Base-by-base conservation (phyloP, 2,888 invertebrate species). In the Heteromurus nitidus region DNA sequence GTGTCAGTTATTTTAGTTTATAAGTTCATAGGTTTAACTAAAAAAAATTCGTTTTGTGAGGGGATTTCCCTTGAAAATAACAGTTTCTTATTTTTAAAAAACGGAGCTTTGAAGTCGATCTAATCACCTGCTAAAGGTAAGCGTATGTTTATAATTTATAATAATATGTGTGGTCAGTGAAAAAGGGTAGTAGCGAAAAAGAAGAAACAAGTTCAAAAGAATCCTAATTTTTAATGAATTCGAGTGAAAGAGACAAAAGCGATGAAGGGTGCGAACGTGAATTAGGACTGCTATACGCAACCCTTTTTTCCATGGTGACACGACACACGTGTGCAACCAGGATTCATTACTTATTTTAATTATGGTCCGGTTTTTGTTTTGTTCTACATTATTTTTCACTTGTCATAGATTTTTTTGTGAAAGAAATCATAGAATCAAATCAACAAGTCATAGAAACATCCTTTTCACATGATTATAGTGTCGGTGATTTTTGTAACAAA, bases 111-210 rank as follows among this genome's bases (percentile, higher is more conserved):
- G 80, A 73, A 80, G 80, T 73, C 73, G 72, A 80, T 73, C 80
- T 80, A 80, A 80, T 73, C 80, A 80, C 80, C 80, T 80, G 80
- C 80, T 50, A 80, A 80, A 73, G 80, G 80, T 80, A 80, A 80
- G 80, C 24, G n/a, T 16, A n/a, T 22, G 24, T 53, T 22, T 53
- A n/a, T n/a, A n/a, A n/a, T n/a, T n/a, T n/a, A n/a, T n/a, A n/a
- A n/a, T n/a, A n/a, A n/a, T 53, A 13, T 47, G 47, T 47, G 47
- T 47, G 13, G 47, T 47, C 13, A 36, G 36, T 13, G 7, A n/a
- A n/a, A n/a, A n/a, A n/a, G n/a, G n/a, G n/a, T n/a, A n/a, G 36
- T 9, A 36, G 36, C 36, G 13, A 36, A 13, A 36, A 9, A 9
- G 13, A 36, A 13, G 36, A 36, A 36, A 36, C 13, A 36, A 36